Percentiles rank a stretch among this genome's conserved stretches.
Conservation (phyloP, 1,140 invertebrate species). For the Heliconius hewitsoni region DNA sequence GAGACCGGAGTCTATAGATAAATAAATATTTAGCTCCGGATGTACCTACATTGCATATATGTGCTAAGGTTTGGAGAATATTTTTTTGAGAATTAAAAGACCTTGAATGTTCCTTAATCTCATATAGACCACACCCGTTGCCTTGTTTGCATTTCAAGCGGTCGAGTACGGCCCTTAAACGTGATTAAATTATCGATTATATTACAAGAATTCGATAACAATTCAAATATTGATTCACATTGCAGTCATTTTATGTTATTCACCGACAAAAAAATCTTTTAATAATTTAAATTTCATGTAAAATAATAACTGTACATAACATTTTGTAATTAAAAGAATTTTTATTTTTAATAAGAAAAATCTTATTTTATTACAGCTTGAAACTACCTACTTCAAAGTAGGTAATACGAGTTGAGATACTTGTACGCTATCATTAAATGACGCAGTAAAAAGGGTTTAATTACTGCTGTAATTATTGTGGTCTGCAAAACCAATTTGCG, state of each 20-base stretch:
- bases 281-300: conserved; percentile 20
- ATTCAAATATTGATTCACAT: conserved; percentile 59
- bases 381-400: not conserved
- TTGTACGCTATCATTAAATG: conserved; percentile 41
- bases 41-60: conserved; percentile 30
- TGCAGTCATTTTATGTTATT: conserved; percentile 60
- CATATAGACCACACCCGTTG: conserved; percentile 53
- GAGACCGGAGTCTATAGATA: not conserved
- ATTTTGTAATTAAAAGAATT: too few relatives aligned
- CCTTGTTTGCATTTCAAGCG: conserved; percentile 62
- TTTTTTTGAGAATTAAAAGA: conserved; percentile 42
- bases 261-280: conserved; percentile 49
- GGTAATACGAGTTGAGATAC: conserved; percentile 3
- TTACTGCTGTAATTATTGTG: conserved; percentile 64
- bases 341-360: too few relatives aligned
- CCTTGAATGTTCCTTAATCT: conserved; percentile 55
- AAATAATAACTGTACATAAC: not conserved
- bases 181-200: conserved; percentile 63
- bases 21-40: conserved; percentile 42
- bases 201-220: conserved; percentile 56
- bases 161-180: conserved; percentile 58
- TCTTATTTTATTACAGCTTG: conserved; percentile 4
- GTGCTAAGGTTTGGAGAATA: conserved; percentile 35
- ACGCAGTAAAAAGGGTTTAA: conserved; percentile 62
- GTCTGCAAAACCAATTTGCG: conserved; percentile 61